Evolutionary conservation across 2,113 vertebrate species (phyloP).

Genomic region (Silurus meridionalis): DNA sequence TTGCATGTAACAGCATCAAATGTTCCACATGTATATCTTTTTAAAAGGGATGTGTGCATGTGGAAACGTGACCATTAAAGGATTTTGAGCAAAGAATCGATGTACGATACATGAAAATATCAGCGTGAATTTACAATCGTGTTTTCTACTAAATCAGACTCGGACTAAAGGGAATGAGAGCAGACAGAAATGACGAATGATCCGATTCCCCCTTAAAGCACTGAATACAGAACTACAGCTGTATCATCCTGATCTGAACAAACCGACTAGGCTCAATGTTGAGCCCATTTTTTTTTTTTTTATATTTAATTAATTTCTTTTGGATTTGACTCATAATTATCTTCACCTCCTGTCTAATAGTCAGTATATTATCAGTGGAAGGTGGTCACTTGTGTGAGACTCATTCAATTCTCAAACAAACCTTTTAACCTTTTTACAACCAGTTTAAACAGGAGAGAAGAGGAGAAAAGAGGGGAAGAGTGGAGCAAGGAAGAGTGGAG

Average conservation of each 20-base stretch:
- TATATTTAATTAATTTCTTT: not conserved
- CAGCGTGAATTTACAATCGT: not conserved
- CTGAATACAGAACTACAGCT: not conserved
- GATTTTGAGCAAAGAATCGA: conserved; percentile 17
- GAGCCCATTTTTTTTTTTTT: not conserved
- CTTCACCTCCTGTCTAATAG: not conserved
- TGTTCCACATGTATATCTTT: not conserved
- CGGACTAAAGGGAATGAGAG: not conserved
- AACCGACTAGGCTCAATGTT: not conserved
- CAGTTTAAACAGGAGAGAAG: no score
- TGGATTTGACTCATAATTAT: not conserved
- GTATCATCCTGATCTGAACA: not conserved
- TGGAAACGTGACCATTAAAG: not conserved
- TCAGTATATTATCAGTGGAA: conserved; percentile 1
- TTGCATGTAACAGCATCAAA: conserved; percentile 2
- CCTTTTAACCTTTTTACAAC: no score
- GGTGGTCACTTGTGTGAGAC: not conserved
- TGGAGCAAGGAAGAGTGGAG: no score
- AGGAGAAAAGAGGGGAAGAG: no score
- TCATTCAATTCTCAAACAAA: no score
- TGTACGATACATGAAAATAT: not conserved
- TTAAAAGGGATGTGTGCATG: not conserved
- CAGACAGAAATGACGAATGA: no score
- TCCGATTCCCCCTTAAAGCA: not conserved
- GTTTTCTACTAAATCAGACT: not conserved